These are phyloP conservation scores for Diachrysia chrysitis DNA, from an alignment of 2,888 invertebrate genomes.

Conservation along the genomic window DNA sequence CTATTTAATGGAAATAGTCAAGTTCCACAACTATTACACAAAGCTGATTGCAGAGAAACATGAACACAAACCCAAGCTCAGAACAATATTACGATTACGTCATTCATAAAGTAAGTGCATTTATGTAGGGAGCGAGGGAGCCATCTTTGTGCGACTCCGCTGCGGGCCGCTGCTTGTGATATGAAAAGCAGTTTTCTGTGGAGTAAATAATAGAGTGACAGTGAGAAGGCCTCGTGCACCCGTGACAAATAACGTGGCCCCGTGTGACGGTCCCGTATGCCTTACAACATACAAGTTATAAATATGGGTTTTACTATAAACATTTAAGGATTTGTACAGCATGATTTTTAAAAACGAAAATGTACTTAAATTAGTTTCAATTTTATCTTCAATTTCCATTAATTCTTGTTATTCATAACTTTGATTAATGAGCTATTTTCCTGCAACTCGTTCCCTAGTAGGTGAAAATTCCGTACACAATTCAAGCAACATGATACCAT, in stretches of 20 bases:
- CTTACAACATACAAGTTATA: slow-evolving; percentile 25
- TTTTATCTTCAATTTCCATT: slow-evolving; percentile 19
- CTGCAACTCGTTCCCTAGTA: slow-evolving; percentile 53
- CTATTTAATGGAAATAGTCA: slow-evolving; percentile 62
- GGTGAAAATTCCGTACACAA: slow-evolving; percentile 72
- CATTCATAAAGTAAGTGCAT: slow-evolving; percentile 83
- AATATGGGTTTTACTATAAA: not conserved
- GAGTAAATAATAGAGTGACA: slow-evolving; percentile 81
- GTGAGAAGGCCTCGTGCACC: slow-evolving; percentile 68
- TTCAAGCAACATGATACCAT: slow-evolving; percentile 80
- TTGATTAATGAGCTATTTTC: slow-evolving; percentile 43
- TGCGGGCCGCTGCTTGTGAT: slow-evolving; percentile 81
- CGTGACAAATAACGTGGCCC: slow-evolving; percentile 68
- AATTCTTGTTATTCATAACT: slow-evolving; percentile 25
- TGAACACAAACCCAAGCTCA: slow-evolving; percentile 73
- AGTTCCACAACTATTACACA: slow-evolving; percentile 66
- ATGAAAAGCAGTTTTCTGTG: slow-evolving; percentile 85
- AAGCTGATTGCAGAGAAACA: slow-evolving; percentile 72
- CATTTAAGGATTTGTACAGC: not conserved
- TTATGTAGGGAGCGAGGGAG: slow-evolving; percentile 76
- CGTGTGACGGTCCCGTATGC: slow-evolving; percentile 40
- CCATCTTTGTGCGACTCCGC: slow-evolving; percentile 78
- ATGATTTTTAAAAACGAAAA: not conserved
- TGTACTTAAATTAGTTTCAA: not conserved
- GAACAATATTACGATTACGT: slow-evolving; percentile 82